A percentile compares a stretch with the other conserved stretches of the same genome.
Conservation (phyloP, 2,888 invertebrate genomes). For the Lycaena phlaeas region DNA sequence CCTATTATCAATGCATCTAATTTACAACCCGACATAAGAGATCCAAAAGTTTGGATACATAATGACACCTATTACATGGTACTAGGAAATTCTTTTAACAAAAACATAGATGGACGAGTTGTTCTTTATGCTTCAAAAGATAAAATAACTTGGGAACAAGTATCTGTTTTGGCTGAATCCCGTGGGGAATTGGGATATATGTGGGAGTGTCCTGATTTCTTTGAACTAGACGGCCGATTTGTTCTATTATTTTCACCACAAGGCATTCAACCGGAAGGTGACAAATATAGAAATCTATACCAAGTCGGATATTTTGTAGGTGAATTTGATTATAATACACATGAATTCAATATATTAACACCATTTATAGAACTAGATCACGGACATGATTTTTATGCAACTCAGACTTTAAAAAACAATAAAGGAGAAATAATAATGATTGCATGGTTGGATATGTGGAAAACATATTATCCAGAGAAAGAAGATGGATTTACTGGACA, state of each 20-base stretch:
- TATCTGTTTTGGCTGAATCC: conserved; percentile 31
- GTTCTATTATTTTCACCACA: conserved; percentile 49
- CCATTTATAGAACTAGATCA: conserved; percentile 37
- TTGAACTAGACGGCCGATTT: conserved; percentile 38
- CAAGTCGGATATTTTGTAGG: conserved; percentile 51
- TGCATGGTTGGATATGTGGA: conserved; percentile 56
- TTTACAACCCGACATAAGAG: conserved; percentile 27
- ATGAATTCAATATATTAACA: conserved; percentile 26
- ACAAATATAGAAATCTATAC: conserved; percentile 36
- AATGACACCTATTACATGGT: conserved; percentile 26
- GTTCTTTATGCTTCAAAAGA: conserved; percentile 43
- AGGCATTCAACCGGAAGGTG: conserved; percentile 36
- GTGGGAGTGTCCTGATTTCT: conserved; percentile 65
- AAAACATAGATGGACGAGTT: conserved; percentile 33
- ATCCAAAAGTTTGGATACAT: conserved; percentile 33
- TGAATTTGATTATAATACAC: conserved; percentile 34
- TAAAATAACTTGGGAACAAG: conserved; percentile 33
- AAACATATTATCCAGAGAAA: conserved; percentile 37
- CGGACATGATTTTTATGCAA: conserved; percentile 54
- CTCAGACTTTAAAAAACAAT: conserved; percentile 37
- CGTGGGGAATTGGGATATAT: conserved; percentile 41
- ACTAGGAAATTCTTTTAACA: conserved; percentile 35
- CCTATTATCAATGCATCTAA: conserved; percentile 22
- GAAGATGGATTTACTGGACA: conserved; percentile 42
- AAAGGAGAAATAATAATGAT: conserved; percentile 31